phyloP scores from a whole-genome alignment of 2,797 vertebrate genomes.

The Halcyon chelicuti region DNA sequence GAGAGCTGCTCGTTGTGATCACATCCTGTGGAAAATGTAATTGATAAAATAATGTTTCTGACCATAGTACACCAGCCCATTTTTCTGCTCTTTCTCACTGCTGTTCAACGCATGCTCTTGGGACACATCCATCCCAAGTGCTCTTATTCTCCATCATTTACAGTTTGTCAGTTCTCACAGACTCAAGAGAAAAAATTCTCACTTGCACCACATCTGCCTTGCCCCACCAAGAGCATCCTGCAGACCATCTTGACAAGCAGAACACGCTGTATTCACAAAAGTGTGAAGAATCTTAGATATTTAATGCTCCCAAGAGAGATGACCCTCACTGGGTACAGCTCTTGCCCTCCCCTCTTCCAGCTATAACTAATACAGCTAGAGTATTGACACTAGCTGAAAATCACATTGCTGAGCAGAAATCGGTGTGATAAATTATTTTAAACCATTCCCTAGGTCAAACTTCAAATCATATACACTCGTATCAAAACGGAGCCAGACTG shows the following conservation, averaged over 20 bases:
- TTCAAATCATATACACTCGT: background rate
- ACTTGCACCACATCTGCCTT: background rate
- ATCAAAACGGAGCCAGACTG: background rate
- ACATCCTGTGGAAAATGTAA: background rate
- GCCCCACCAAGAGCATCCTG: rapidly evolving
- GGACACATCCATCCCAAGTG: background rate
- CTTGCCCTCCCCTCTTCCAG: background rate
- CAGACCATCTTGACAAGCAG: background rate
- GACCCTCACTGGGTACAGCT: background rate
- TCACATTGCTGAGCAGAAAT: background rate
- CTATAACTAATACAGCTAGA: background rate
- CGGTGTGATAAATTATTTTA: background rate
- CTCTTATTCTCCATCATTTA: background rate
- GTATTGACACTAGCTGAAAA: background rate
- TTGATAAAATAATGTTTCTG: background rate
- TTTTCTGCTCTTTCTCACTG: background rate
- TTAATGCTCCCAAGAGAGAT: background rate
- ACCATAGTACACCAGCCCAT: background rate
- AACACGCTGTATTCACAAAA: background rate
- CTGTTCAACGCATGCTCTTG: background rate
- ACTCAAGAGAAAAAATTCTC: background rate
- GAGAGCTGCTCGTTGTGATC: background rate
- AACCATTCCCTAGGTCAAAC: background rate
- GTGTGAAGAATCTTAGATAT: too few relatives aligned
- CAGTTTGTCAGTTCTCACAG: background rate